A percentile compares a stretch with the other conserved stretches of the same genome.
Conservation (phyloP, 2,797 vertebrate species). For the Austrolebias charrua region DNA sequence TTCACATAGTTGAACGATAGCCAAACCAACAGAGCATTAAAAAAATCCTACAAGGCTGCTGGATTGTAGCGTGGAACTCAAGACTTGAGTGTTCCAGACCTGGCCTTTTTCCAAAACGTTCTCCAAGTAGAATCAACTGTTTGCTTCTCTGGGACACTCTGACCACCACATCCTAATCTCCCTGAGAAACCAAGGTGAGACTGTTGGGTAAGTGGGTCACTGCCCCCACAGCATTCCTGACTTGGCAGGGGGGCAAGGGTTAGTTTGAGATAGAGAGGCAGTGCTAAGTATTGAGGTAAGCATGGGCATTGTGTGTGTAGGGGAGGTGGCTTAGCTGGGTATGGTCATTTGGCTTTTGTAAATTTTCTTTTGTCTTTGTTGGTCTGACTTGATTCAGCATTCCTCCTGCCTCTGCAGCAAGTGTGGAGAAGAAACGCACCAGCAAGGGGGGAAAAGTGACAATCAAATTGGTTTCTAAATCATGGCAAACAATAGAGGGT, state of each 20-base stretch:
- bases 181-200: conserved; percentile 77
- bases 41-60: conserved; percentile 58
- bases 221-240: conserved; percentile 65
- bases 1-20: conserved; percentile 68
- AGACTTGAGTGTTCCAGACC: conserved; percentile 53
- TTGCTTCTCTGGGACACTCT: conserved; percentile 52
- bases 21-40: conserved; percentile 62
- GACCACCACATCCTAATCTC: conserved; percentile 71
- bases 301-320: conserved; percentile 71
- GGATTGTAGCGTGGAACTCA: conserved; percentile 65
- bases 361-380: conserved; percentile 79
- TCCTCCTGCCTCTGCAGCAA: conserved; percentile 53
- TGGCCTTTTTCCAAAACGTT: conserved; percentile 49
- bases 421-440: conserved; percentile 47
- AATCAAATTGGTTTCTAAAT: conserved; percentile 64
- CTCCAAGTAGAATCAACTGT: conserved; percentile 36
- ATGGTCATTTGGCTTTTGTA: conserved; percentile 66
- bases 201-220: conserved; percentile 67
- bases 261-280: conserved; percentile 65
- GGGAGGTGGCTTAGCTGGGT: conserved; percentile 70
- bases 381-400: conserved; percentile 68
- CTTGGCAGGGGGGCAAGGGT: conserved; percentile 74
- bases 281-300: conserved; percentile 62
- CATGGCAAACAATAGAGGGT: conserved; percentile 68
- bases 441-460: conserved; percentile 39